Base-by-base conservation (phyloP, 2,888 invertebrate genomes). In the Spodoptera exigua region DNA sequence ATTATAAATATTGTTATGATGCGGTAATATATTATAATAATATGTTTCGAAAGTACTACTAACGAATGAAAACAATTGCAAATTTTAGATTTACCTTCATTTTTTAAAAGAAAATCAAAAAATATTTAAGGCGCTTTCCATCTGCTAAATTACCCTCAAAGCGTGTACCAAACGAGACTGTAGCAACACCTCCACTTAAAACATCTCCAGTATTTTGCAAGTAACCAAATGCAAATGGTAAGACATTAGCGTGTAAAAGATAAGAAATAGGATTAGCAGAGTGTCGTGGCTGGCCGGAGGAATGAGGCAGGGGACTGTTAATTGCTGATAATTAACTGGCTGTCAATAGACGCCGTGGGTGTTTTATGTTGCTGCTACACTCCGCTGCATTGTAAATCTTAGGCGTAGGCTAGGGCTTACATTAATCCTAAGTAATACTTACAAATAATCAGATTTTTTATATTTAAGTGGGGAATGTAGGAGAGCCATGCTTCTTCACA, bases 221-320 rank as follows among this genome's bases (percentile, higher is more conserved):
- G 82, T 78, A 84, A 80, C 81, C 70, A 70, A 85, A 94, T 93
- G 93, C 92, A 91, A 94, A 93, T 94, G 80, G 78, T 58, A 80
- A 86, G 90, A 89, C 93, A 92, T 94, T 94, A 93, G 90, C 88
- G 88, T 78, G 86, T 84, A 81, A 81, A 86, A 89, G 93, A 93
- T 93, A 93, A 93, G 91, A 88, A 89, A 86, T 83, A 80, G 93
- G 92, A 93, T 93, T 93, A 93, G 85, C 79, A 68, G 81, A 79
- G 81, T 87, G 86, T 87, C 83, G 49, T 81, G 86, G 79, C 68
- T 69, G 65, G 66, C 61, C 62, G 67, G 55, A 48, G 55, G 67
- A 68, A 48, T 3, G 18, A 53, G 47, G 36, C 61, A 34, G 64
- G 70, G 70, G 76, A 74, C 69, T 87, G 88, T 80, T 89, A 89